These are phyloP conservation scores for Apantesis nais DNA, from an alignment of 2,888 invertebrate genomes.

Conservation along the genomic window DNA sequence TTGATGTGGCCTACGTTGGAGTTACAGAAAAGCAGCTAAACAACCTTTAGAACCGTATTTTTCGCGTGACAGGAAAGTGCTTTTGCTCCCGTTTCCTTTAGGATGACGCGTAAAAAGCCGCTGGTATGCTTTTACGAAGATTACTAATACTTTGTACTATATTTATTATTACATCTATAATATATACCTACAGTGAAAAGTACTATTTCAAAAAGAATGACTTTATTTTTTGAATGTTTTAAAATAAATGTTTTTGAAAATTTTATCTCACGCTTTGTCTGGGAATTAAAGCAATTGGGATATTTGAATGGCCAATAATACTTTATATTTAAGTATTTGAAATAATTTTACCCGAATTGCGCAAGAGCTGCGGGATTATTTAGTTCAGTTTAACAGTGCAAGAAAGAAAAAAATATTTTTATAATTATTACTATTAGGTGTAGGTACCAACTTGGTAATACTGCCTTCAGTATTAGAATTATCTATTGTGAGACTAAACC, in stretches of 20 bases:
- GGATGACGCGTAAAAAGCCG: background rate
- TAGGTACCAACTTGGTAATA: too few species aligned
- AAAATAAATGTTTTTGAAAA: too few species aligned
- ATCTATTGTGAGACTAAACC: too few species aligned
- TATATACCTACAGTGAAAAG: background rate
- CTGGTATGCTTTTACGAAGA: background rate
- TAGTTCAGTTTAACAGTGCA: too few species aligned
- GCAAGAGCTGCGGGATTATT: too few species aligned
- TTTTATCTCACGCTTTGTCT: background rate
- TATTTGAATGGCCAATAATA: background rate
- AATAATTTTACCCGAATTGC: too few species aligned
- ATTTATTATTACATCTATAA: background rate
- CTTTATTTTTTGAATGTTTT: too few species aligned
- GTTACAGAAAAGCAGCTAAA: background rate
- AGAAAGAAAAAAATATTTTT: too few species aligned
- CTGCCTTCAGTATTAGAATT: too few species aligned
- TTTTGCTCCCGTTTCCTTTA: background rate
- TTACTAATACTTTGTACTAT: background rate
- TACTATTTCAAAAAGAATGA: too few species aligned
- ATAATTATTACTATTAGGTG: too few species aligned
- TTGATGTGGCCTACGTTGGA: background rate
- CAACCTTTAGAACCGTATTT: background rate
- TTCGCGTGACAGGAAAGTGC: background rate
- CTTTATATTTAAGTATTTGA: too few species aligned
- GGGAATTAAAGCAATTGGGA: background rate